phyloP scores from a whole-genome alignment of 2,797 vertebrate genomes.

The Tamandua tetradactyla region DNA sequence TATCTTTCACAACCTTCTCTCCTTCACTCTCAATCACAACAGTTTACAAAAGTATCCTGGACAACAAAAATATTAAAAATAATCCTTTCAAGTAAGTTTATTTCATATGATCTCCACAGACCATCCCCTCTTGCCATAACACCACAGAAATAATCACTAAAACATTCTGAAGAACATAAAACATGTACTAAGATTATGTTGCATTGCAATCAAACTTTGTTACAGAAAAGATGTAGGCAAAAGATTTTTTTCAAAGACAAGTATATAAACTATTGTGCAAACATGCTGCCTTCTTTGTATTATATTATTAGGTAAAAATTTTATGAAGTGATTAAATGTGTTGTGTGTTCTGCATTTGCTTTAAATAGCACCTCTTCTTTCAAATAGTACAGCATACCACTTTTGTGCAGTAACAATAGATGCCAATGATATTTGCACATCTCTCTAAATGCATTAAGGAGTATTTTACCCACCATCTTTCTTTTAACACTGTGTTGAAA shows the following conservation, averaged over 20 bases:
- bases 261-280: constrained; percentile 41
- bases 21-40: background rate
- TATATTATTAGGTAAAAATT: constrained; percentile 52
- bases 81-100: background rate
- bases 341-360: constrained; percentile 9
- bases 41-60: background rate
- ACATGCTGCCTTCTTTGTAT: background rate
- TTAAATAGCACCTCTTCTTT: constrained; percentile 34
- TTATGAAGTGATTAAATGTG: constrained; percentile 33
- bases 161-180: constrained; percentile 42
- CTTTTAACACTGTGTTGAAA: background rate
- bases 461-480: background rate
- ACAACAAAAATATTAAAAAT: constrained; percentile 1
- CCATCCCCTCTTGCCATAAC: background rate
- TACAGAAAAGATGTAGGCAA: constrained; percentile 13
- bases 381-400: background rate
- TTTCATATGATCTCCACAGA: background rate
- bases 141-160: constrained; percentile 22
- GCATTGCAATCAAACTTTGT: constrained; percentile 50
- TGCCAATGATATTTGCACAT: background rate
- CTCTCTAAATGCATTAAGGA: background rate
- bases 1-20: background rate
- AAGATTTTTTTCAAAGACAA: constrained; percentile 53
- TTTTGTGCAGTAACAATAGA: background rate
- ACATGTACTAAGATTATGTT: constrained; percentile 44